A percentile compares a stretch with the other conserved stretches of the same genome.
phyloP scores from a whole-genome alignment of 2,797 vertebrate genomes.

The Falco columbarius region DNA sequence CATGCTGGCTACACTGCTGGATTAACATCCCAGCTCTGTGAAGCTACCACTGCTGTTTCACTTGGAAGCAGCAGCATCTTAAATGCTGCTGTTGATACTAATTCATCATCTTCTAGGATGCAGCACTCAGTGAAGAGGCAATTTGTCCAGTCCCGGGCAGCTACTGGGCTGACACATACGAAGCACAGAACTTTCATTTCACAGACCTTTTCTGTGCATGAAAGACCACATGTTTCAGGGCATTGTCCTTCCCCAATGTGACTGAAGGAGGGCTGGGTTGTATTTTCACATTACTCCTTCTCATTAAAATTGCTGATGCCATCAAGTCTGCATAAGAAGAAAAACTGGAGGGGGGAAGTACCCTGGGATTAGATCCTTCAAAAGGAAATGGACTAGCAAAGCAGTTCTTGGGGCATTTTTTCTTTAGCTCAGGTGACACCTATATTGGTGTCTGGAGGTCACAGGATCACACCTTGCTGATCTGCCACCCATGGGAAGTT shows the following conservation, averaged over 20 bases:
- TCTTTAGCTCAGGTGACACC: background rate
- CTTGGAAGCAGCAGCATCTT: background rate
- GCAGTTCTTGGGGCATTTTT: background rate
- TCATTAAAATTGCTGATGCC: background rate
- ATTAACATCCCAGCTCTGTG: background rate
- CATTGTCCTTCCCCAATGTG: background rate
- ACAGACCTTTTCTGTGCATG: background rate
- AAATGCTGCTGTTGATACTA: too few relatives aligned
- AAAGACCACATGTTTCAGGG: background rate
- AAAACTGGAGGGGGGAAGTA: background rate
- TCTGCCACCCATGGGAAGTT: background rate
- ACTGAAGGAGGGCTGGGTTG: background rate
- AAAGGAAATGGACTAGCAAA: background rate
- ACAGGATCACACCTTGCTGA: background rate
- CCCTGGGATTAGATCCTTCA: background rate
- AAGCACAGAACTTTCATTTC: background rate
- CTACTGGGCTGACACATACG: background rate
- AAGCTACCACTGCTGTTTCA: background rate
- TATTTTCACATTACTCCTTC: background rate
- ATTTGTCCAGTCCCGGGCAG: background rate
- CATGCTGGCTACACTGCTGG: fast-evolving
- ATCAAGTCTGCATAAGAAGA: background rate
- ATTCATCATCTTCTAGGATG: background rate
- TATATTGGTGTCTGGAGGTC: background rate
- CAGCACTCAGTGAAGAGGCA: too few relatives aligned